Evolutionary conservation across 1,140 invertebrate genomes (phyloP).

Genomic region (Zophobas morio): DNA sequence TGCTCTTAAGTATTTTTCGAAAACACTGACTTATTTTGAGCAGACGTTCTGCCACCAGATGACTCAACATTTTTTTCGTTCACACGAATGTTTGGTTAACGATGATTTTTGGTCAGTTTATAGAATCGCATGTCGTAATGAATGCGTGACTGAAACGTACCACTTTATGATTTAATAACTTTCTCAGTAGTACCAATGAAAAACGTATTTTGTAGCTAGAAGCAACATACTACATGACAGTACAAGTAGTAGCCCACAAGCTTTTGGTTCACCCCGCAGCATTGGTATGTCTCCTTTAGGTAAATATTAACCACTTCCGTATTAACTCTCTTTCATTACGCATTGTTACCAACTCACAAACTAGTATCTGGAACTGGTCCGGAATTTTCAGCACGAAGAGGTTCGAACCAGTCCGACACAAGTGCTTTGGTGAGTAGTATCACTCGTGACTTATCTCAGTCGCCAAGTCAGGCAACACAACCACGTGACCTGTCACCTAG

Average conservation of each 20-base stretch:
- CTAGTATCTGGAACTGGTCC: constrained; percentile 66
- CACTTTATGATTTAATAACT: no score
- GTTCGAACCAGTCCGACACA: constrained; percentile 77
- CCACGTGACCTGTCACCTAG: constrained; percentile 75
- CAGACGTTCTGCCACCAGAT: not conserved
- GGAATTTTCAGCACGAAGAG: constrained; percentile 69
- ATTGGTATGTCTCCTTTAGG: constrained; percentile 74
- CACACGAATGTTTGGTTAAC: no score
- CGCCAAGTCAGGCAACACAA: constrained; percentile 71
- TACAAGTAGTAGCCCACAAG: constrained; percentile 71
- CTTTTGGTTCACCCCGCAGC: constrained; percentile 72
- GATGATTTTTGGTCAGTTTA: no score
- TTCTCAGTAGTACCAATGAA: not conserved
- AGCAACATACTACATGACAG: constrained; percentile 64
- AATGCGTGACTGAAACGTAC: no score
- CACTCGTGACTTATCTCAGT: constrained; percentile 62
- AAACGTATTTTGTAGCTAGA: constrained; percentile 31
- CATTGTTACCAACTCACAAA: constrained; percentile 9
- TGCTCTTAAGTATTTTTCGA: not conserved
- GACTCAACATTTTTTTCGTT: not conserved
- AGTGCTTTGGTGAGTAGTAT: constrained; percentile 72
- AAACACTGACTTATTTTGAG: not conserved
- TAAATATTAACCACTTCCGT: constrained; percentile 62
- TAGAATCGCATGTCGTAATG: no score
- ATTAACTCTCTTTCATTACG: not conserved